Base-by-base conservation (phyloP, 2,888 invertebrate species). In the Thecophora atra region DNA sequence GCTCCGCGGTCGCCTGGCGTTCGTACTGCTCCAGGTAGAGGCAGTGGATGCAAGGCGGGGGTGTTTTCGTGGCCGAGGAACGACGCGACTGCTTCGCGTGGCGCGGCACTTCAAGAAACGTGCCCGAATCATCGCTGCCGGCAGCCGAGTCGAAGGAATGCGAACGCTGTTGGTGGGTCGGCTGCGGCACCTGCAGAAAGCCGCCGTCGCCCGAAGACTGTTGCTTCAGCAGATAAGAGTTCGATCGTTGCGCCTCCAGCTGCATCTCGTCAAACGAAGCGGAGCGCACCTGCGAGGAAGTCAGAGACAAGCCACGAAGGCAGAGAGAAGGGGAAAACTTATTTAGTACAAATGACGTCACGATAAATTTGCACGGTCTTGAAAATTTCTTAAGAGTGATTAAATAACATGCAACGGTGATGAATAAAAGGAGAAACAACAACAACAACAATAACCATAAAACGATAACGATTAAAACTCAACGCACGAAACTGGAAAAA, bases 211-310 rank as follows among this genome's bases (percentile, higher is more conserved):
- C 87, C 75, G 85, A 81, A 75, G 86, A 84, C 30, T 83, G 84
- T 69, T 84, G 83, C 74, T 81, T 84, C 4, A 84, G 78, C 62
- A 84, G 78, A 52, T 84, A 82, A 15, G 15, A 26, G 42, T 83
- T 81, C 37, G 76, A 73, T 72, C 93, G 90, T 80, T 92, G 92
- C 70, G 92, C 91, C 82, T 92, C 93, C 85, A 94, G 84, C 85
- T 94, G 93, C 85, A 94, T 95, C 88, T 95, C 95, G 88, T 95
- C 95, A 88, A 95, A 95, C 76, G 95, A 94, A 76, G 94, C 94
- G 76, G 95, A 95, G 80, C 95, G 93, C 81, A 95, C 92, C 90
- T 90, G 75, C 65, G 60, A 4, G 26, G 28, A 13, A 37, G 51
- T 63, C 17, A 58, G 60, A 52, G 42, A 68, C 54, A 47, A 47